Evolutionary conservation across 2,113 vertebrate species (phyloP), one percentile per base, ranked within the genome.

Genomic region (Osmerus mordax): DNA sequence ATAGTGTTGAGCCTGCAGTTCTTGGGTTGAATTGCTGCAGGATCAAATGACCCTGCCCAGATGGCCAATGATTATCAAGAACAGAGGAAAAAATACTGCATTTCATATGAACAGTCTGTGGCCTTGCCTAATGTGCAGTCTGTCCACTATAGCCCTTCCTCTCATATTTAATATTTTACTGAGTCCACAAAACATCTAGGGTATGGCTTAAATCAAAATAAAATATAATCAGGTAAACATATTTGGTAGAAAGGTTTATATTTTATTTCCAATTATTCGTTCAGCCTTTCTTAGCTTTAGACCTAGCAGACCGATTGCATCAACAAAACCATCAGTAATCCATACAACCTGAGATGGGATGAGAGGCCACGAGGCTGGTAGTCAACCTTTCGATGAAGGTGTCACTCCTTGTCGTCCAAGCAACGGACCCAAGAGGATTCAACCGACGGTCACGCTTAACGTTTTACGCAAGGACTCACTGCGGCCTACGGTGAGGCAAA

Each of bases 1-100:
- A 77, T 85, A 79, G 72, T 78, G 86, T 81, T 77, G 86, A 89
- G 82, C 79, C 81, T 84, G 84, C 82, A 80, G 80, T 80, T 87
- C 83, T 87, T 62, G 74, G 67, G 82, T 81, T 78, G 78, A 86
- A 80, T 87, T 86, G 84, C 73, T 52, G 59, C 78, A 73, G 88
- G 90, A 91, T 93, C 91, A 90, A 85, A 86, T 93, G 86, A 89
- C 91, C 73, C 78, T 67, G 86, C 89, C 91, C 92, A 93, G 91
- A 91, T 92, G 91, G 91, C 82, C 77, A 84, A 78, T 84, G 82
- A 86, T 83, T 63, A 89, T 87, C 82, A 86, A 52, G 69, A 71
- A 62, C 23, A 64, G 53, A 47, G 41, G 41, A 60, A 69, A 67
- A 65, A 86, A 86, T 63, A 69, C 78, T 81, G 79, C 83, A 77